phyloP scores from a whole-genome alignment of 2,888 invertebrate genomes.

The Xestoiulus laeticollis region DNA sequence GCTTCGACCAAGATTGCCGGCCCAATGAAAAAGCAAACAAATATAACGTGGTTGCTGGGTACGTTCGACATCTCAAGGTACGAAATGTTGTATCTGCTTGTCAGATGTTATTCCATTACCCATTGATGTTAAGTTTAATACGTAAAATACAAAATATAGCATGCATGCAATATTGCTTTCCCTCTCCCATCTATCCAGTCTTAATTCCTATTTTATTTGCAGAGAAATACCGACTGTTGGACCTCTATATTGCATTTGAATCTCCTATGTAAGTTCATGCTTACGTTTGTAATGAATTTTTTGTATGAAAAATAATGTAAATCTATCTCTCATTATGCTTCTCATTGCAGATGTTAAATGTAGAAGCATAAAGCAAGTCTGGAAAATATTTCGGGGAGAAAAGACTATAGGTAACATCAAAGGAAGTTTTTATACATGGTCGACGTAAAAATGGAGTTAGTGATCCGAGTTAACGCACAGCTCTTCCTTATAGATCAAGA shows the following conservation, averaged over 20 bases:
- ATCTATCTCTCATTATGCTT: neutral
- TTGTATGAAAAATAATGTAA: neutral
- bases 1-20: neutral
- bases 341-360: neutral
- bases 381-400: neutral
- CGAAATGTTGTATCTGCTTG: neutral
- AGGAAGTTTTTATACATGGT: neutral
- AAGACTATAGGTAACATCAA: neutral
- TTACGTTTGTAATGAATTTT: neutral
- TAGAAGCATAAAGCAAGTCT: neutral
- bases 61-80: slow-evolving; percentile 11
- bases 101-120: too few species aligned
- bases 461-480: neutral
- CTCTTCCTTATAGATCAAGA: neutral
- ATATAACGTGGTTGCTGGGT: neutral
- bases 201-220: neutral
- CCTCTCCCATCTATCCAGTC: neutral
- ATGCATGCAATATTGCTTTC: too few species aligned
- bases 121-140: too few species aligned
- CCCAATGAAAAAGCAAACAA: neutral
- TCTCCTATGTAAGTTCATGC: neutral
- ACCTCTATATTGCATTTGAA: neutral
- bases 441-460: neutral
- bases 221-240: neutral
- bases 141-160: too few species aligned